Base-by-base conservation (phyloP, 2,888 invertebrate genomes). In the Apantesis nais region DNA sequence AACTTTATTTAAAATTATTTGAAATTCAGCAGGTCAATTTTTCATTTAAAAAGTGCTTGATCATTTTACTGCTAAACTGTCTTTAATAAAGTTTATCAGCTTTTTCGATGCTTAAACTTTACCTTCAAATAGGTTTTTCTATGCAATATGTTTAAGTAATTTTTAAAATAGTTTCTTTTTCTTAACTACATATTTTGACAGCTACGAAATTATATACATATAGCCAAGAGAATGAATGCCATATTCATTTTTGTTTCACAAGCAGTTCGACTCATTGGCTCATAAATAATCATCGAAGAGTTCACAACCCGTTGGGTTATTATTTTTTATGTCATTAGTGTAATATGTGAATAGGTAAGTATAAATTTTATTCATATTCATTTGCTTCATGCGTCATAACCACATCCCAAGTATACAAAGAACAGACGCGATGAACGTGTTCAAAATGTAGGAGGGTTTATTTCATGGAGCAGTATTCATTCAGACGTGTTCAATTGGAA, bases 381-480 rank as follows among this genome's bases (percentile, higher is more conserved):
- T n/a, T n/a, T n/a, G n/a, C 4, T 25, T 25, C n/a, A 25, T 29
- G 29, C 5, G 14, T 25, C 29, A 16, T 29, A 58, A 29, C 29
- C 58, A 58, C 14, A 0, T 58, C 29, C 29, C 58, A 29, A 29
- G 58, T 29, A 58, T 58, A 58, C 58, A 58, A 29, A 58, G 29
- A 29, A 58, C 8, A 58, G 16, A 29, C 58, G 16, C 29, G 58
- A 29, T 58, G 16, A 58, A 29, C 29, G 14, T 29, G 29, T 52
- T 22, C 37, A n/a, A 25, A 55, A 55, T 25, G 25, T 52, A 66
- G 5, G 37, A 55, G 37, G 66, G 58, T 66, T 37, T 37, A 29
- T 66, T 66, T 52, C n/a, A 55, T 66, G 58, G 39, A 25, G 8
- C 37, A 55, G 39, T 55, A 66, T 55, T 58, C 66, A 39, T 58